Percentiles rank a stretch among this genome's conserved stretches.
These are phyloP conservation scores for Ptycholaimellus sp. DNA, from an alignment of 2,888 invertebrate species.

Conservation along the genomic window DNA sequence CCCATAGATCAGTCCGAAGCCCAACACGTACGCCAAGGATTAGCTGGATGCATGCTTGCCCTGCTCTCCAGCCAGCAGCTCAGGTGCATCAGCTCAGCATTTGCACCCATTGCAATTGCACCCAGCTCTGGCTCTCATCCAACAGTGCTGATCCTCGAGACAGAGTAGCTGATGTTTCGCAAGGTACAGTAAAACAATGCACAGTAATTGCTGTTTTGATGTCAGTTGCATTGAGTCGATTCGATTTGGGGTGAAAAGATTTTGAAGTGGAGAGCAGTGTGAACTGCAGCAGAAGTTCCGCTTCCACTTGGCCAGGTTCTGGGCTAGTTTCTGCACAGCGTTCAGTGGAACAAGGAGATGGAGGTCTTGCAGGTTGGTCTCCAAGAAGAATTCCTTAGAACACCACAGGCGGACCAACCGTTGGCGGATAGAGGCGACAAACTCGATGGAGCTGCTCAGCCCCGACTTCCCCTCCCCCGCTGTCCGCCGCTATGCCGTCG, in stretches of 20 bases:
- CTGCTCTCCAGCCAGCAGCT: no score
- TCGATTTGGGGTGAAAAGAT: no score
- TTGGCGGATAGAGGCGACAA: conserved; percentile 91
- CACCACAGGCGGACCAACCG: conserved; percentile 40
- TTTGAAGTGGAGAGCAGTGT: conserved; percentile 80
- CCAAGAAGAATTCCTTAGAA: no score
- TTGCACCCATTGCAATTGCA: no score
- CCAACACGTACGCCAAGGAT: conserved; percentile 64
- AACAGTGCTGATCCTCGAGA: no score
- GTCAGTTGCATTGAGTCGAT: no score
- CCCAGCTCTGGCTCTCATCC: no score
- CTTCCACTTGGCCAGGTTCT: conserved; percentile 39
- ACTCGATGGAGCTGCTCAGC: conserved; percentile 55
- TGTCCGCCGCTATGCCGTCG: conserved; percentile 70
- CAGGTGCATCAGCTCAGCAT: no score
- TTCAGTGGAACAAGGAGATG: conserved; percentile 67
- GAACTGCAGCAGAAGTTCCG: conserved; percentile 78
- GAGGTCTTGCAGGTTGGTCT: conserved; percentile 10
- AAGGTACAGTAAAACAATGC: no score
- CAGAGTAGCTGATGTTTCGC: no score
- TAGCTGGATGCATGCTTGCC: conserved; percentile 49
- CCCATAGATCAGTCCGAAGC: no score
- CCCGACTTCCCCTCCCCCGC: conserved; percentile 53
- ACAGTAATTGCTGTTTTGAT: no score
- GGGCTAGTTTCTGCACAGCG: conserved; percentile 86